A percentile compares a stretch with the other conserved stretches of the same genome.
These are phyloP conservation scores for Metridium senile DNA, from an alignment of 92 coral and sea anemone species.

Conservation along the genomic window DNA sequence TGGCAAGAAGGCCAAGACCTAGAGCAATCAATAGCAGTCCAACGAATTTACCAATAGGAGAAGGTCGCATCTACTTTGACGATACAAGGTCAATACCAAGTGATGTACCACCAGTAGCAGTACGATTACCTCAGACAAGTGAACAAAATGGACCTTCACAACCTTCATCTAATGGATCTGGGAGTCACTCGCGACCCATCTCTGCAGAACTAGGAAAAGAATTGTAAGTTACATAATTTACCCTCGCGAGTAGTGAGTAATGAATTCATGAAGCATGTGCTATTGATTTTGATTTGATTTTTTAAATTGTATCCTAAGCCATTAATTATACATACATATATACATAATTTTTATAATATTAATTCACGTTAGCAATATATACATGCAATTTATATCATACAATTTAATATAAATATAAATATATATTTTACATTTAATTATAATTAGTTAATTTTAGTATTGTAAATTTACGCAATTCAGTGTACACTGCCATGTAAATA, in stretches of 20 bases:
- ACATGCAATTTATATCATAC: too few relatives aligned
- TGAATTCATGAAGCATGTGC: too few relatives aligned
- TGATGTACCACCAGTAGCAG: neutral
- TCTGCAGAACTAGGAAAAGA: conserved; percentile 85
- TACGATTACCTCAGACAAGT: neutral
- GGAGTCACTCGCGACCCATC: conserved; percentile 47
- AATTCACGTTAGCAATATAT: too few relatives aligned
- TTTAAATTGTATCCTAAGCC: too few relatives aligned
- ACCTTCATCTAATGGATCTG: neutral
- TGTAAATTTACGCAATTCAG: too few relatives aligned
- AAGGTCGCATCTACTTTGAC: conserved; percentile 16
- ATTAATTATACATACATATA: too few relatives aligned
- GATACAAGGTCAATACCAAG: neutral
- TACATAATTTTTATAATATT: too few relatives aligned
- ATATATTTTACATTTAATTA: too few relatives aligned
- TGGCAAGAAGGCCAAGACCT: neutral
- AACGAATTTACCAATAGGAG: neutral
- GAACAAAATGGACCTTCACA: neutral
- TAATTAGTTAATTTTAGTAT: too few relatives aligned
- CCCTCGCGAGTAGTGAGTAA: neutral
- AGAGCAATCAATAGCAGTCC: neutral
- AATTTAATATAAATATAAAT: too few relatives aligned
- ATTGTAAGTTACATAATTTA: conserved; percentile 74
- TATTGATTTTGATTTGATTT: too few relatives aligned
- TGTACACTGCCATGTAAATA: too few relatives aligned